Evolutionary conservation across 2,797 vertebrate genomes (phyloP).

Genomic region (Scolopax rusticola): DNA sequence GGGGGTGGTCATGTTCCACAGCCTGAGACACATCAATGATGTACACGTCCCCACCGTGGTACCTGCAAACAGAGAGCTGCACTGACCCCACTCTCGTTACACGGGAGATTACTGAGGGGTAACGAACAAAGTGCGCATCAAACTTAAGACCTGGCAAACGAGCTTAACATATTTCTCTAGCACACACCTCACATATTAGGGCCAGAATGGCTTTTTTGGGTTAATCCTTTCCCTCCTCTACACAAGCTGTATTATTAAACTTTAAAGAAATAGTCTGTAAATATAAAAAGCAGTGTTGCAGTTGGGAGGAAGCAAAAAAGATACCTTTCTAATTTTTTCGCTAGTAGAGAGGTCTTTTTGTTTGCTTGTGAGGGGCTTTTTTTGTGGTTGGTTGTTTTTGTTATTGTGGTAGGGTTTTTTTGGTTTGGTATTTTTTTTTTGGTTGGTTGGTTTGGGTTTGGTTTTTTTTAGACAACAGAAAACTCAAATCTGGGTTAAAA

Average conservation of each 20-base stretch:
- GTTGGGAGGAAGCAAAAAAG: accelerated
- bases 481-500: not conserved
- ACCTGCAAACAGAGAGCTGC: conserved; percentile 73
- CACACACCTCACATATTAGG: accelerated
- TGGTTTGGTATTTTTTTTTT: too few species aligned
- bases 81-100: accelerated
- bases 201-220: not conserved
- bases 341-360: accelerated
- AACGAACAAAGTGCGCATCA: not conserved
- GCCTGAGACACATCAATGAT: conserved; percentile 97
- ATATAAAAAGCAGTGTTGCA: not conserved
- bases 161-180: not conserved
- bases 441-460: not conserved
- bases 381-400: too few species aligned
- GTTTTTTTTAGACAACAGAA: not conserved
- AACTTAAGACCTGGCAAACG: not conserved
- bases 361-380: not conserved
- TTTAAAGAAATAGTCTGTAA: not conserved
- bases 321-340: not conserved
- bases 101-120: not conserved
- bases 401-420: too few species aligned
- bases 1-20: conserved; percentile 95
- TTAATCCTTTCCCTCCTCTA: not conserved
- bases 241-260: not conserved
- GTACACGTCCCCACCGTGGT: conserved; percentile 85